Percentiles rank a stretch among this genome's conserved stretches.
Evolutionary conservation across 2,113 vertebrate genomes (phyloP).

Genomic region (Trochalopteron elliotii): DNA sequence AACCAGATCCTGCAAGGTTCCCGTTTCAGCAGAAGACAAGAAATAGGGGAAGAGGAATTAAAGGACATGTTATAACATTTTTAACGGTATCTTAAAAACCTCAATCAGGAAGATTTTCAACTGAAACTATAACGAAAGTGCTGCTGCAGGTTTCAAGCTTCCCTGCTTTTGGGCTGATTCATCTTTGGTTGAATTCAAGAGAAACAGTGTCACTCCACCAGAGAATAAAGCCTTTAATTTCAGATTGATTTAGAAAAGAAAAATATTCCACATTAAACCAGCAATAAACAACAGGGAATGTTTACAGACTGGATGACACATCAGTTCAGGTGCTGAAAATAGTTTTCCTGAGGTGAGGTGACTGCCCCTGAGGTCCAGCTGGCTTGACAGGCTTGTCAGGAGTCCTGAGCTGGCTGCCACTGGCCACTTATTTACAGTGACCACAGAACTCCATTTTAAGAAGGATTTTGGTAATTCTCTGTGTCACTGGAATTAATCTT

Average conservation of each 20-base stretch:
- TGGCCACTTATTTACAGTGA: neutral
- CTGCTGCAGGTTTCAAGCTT: neutral
- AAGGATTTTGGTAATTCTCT: neutral
- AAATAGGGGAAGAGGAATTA: neutral
- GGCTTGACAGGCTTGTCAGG: neutral
- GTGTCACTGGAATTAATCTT: neutral
- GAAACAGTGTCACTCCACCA: fast-evolving
- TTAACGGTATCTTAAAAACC: neutral
- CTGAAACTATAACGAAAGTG: neutral
- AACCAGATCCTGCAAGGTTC: neutral
- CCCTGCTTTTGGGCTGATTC: neutral
- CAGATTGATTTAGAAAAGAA: neutral
- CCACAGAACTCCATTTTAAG: neutral
- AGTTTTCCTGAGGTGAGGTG: neutral
- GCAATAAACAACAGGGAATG: neutral
- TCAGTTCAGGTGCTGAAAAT: neutral
- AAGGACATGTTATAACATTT: neutral
- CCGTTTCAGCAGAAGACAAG: neutral
- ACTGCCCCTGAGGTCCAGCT: neutral
- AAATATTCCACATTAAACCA: neutral
- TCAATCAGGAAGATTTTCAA: neutral
- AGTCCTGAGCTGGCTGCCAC: neutral
- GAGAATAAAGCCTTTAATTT: neutral
- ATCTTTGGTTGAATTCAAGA: neutral
- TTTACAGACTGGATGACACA: neutral